phyloP scores from a whole-genome alignment of 2,888 invertebrate genomes.

The Lepidochrysops patricia region DNA sequence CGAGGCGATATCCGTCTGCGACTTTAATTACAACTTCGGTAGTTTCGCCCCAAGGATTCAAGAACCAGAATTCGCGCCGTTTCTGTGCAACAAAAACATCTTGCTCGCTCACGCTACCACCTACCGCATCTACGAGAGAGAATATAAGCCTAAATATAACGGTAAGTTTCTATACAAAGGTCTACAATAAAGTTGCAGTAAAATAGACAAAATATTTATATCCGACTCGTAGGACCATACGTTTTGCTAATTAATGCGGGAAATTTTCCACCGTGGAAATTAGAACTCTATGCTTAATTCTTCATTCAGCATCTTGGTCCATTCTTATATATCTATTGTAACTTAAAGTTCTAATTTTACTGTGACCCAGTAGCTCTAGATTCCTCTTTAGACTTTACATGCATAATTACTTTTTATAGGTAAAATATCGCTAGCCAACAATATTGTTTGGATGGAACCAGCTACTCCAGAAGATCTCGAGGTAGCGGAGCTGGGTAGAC shows the following conservation, averaged over 20 bases:
- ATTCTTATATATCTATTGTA: too few relatives aligned
- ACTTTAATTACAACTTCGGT: slow-evolving; percentile 18
- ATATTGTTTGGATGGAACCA: neutral
- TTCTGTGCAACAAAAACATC: slow-evolving; percentile 4
- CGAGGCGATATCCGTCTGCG: slow-evolving; percentile 72
- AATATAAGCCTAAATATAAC: slow-evolving; percentile 58
- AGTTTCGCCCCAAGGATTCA: neutral
- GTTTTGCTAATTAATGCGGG: too few relatives aligned
- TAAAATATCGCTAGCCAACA: neutral
- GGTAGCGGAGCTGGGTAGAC: neutral
- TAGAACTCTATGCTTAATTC: too few relatives aligned
- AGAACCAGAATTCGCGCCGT: neutral
- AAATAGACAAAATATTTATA: too few relatives aligned
- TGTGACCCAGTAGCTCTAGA: too few relatives aligned
- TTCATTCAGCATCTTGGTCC: too few relatives aligned
- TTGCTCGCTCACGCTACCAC: neutral
- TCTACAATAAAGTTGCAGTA: too few relatives aligned
- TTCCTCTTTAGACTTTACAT: too few relatives aligned
- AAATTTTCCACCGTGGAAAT: too few relatives aligned
- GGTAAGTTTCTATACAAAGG: slow-evolving; percentile 38
- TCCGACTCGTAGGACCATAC: too few relatives aligned
- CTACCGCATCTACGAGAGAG: slow-evolving; percentile 34
- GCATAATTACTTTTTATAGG: neutral
- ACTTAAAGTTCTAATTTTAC: too few relatives aligned
- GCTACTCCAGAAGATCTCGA: neutral